Base-by-base conservation (phyloP, 2,888 invertebrate genomes). In the Ennomos erosarius region DNA sequence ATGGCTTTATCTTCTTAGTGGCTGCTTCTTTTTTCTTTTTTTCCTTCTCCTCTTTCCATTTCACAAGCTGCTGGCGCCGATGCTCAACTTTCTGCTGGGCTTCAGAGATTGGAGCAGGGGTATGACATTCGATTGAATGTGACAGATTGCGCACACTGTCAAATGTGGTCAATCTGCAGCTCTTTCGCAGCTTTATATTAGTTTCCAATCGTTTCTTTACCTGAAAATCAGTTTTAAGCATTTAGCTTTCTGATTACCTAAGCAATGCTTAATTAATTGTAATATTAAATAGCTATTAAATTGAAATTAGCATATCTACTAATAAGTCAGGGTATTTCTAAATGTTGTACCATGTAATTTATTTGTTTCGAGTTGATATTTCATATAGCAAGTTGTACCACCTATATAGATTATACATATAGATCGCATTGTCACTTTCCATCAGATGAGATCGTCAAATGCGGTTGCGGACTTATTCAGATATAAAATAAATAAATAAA, bases 1-100 rank as follows among this genome's bases (percentile, higher is more conserved):
- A 92, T 0, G 92, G 91, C 61, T 88, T 90, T 68, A 85, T 87
- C 57, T 88, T 91, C 3, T 79, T 71, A 1, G 74, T 56, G 0
- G 82, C 81, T 0, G 69, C 76, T 50, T 84, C 81, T 34, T 81
- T 84, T 60, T 86, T 90, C 53, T 81, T 79, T 55, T 84, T 85
- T n/a, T 84, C 84, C 55, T 86, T 92, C 35, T 90, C 88, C 47
- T 80, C 77, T 63, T 90, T 91, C 90, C 90, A 92, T 77, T 86
- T 88, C 55, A 86, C 82, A 1, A 92, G 67, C 60, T 87, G 87
- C 57, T 84, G 78, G 42, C 76, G 75, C 42, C 90, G 78, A 48
- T 84, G 78, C 16, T 86, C 82, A 1, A 75, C 61, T 62, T 88
- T 89, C 10, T 65, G 55, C 50, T 76, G 70, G 1, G 62, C 61